Percentiles rank a stretch among this genome's conserved stretches.
phyloP scores from a whole-genome alignment of 2,797 vertebrate species.

The Pseudochaenichthys georgianus region DNA sequence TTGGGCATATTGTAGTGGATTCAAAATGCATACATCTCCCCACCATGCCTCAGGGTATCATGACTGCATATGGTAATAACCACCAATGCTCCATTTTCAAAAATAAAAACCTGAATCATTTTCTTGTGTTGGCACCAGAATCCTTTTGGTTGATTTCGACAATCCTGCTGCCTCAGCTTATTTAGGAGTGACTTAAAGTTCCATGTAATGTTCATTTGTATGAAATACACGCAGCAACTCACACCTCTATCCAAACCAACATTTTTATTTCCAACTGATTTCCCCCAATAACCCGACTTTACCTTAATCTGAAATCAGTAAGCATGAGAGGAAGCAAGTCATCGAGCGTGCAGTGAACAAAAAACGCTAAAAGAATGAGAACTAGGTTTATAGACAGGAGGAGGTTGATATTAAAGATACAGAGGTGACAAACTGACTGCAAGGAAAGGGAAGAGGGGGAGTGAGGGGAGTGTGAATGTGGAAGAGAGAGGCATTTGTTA shows the following conservation, averaged over 20 bases:
- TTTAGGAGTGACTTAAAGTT: neutral
- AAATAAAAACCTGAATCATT: slow-evolving; percentile 5
- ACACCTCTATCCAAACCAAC: slow-evolving; percentile 4
- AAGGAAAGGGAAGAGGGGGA: slow-evolving; percentile 37
- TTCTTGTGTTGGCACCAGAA: neutral
- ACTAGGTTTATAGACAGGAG: neutral
- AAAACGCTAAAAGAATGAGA: slow-evolving; percentile 17
- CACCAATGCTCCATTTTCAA: neutral
- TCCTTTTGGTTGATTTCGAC: neutral
- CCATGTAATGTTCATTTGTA: neutral
- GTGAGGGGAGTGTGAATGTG: slow-evolving; percentile 29
- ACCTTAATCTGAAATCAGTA: neutral
- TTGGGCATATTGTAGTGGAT: neutral
- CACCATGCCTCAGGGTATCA: slow-evolving; percentile 2
- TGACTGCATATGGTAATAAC: neutral
- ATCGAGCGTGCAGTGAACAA: neutral
- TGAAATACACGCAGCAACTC: neutral
- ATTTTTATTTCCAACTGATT: slow-evolving; percentile 26
- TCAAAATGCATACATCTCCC: slow-evolving; percentile 1
- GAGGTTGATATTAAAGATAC: slow-evolving; percentile 51
- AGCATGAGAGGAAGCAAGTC: slow-evolving; percentile 5
- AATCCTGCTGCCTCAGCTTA: neutral
- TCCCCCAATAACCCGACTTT: slow-evolving; percentile 1
- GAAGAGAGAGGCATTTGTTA: slow-evolving; percentile 74
- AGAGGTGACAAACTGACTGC: slow-evolving; percentile 63